Conservation (phyloP, 1,140 invertebrate species). For the Macrotrachela quadricornifera region DNA sequence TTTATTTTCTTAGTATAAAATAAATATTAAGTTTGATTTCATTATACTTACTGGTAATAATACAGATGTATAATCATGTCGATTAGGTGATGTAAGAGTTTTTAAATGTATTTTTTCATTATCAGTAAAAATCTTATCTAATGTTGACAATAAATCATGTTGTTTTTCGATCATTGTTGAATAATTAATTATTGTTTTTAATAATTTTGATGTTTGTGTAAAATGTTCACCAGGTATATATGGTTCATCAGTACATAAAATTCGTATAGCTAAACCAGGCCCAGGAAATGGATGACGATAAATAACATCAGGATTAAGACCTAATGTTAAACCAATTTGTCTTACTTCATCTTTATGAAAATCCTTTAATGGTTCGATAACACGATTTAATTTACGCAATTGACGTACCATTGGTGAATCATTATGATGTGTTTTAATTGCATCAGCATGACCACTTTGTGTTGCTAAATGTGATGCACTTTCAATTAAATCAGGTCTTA, state of each 20-base stretch:
- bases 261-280: slow-evolving; percentile 68
- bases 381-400: slow-evolving; percentile 53
- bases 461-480: slow-evolving; percentile 53
- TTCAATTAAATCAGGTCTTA: slow-evolving; percentile 91
- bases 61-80: background rate
- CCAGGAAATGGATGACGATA: slow-evolving; percentile 84
- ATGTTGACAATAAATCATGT: background rate
- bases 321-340: slow-evolving; percentile 56
- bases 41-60: background rate
- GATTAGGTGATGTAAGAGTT: too few relatives aligned
- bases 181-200: slow-evolving; percentile 79
- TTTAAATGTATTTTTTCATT: too few relatives aligned
- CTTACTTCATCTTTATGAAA: slow-evolving; percentile 97
- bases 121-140: background rate
- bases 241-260: slow-evolving; percentile 85
- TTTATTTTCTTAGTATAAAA: slow-evolving; percentile 18
- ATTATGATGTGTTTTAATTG: slow-evolving; percentile 99
- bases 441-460: slow-evolving; percentile 60
- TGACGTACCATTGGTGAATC: slow-evolving; percentile 81
- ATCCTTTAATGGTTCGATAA: slow-evolving; percentile 90
- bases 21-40: too few relatives aligned
- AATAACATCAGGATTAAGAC: slow-evolving; percentile 60
- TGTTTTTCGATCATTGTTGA: slow-evolving; percentile 13
- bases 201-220: slow-evolving; percentile 66
- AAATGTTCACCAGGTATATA: slow-evolving; percentile 71